Percentiles rank a stretch among this genome's conserved stretches.
Evolutionary conservation across 2,888 invertebrate genomes (phyloP).

Genomic region (Tetragonula carbonaria): DNA sequence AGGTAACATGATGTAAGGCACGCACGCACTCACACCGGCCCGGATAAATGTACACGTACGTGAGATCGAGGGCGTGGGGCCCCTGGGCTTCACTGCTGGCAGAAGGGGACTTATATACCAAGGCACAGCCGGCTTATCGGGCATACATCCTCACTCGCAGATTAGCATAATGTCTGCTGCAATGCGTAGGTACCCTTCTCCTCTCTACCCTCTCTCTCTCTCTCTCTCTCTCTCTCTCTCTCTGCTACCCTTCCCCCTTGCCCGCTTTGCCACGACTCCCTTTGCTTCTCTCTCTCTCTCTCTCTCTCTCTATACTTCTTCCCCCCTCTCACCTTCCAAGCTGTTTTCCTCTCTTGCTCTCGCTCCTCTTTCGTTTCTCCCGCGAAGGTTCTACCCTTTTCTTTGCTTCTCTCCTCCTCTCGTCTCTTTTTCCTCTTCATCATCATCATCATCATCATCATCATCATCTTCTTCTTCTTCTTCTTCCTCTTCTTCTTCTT

Average conservation of each 20-base stretch:
- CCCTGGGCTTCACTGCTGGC: conserved; percentile 80
- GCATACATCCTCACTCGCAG: conserved; percentile 82
- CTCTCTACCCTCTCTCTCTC: conserved; percentile 10
- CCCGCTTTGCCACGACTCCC: not conserved
- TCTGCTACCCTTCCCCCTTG: conserved; percentile 7
- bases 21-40: conserved; percentile 61
- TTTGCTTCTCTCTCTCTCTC: conserved; percentile 1
- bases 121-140: conserved; percentile 80
- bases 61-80: conserved; percentile 83
- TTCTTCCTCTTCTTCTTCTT: conserved; percentile 18
- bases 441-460: conserved; percentile 8
- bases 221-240: conserved; percentile 28
- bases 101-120: conserved; percentile 75
- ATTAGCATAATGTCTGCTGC: conserved; percentile 83
- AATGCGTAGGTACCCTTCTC: conserved; percentile 77
- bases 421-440: conserved; percentile 27
- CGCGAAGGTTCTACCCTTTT: conserved; percentile 28
- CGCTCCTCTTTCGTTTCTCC: conserved; percentile 32
- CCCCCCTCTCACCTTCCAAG: not conserved
- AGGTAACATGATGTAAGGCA: conserved; percentile 75
- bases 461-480: conserved; percentile 18
- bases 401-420: conserved; percentile 38
- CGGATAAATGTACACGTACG: conserved; percentile 70
- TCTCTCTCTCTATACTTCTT: not conserved
- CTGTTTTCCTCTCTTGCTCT: not conserved